Evolutionary conservation across 2,797 vertebrate species (phyloP).

Genomic region (Enteromius trimaculatus): DNA sequence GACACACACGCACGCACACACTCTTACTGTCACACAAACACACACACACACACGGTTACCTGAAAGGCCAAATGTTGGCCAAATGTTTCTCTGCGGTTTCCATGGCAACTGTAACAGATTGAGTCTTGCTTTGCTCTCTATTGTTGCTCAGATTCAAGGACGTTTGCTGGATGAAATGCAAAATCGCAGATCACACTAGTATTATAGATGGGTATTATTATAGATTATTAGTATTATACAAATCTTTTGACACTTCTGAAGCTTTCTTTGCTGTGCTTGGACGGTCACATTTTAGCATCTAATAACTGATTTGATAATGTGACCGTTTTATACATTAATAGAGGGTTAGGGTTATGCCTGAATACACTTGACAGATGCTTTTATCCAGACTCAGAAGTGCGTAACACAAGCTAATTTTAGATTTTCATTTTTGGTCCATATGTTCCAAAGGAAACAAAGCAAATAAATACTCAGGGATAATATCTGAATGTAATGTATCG

Average conservation of each 20-base stretch:
- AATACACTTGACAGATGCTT: neutral
- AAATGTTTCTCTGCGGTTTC: neutral
- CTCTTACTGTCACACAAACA: no score
- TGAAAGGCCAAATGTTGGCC: no score
- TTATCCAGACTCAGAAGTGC: neutral
- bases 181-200: neutral
- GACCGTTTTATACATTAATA: neutral
- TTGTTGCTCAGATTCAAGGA: slow-evolving; percentile 14
- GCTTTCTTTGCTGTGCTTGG: neutral
- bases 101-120: neutral
- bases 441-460: neutral
- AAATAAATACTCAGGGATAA: neutral
- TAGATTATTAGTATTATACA: neutral
- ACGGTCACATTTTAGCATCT: no score
- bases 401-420: neutral
- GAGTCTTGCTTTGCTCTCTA: neutral
- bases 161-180: neutral
- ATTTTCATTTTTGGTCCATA: neutral
- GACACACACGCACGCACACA: neutral
- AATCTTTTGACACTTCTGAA: neutral
- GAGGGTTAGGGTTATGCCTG: neutral
- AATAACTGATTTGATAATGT: no score
- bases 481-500: neutral
- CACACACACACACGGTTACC: neutral
- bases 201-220: neutral